Percentiles rank a stretch among this genome's conserved stretches.
These are phyloP conservation scores for Cosmorhoe ocellata DNA, from an alignment of 2,888 invertebrate genomes.

Conservation along the genomic window DNA sequence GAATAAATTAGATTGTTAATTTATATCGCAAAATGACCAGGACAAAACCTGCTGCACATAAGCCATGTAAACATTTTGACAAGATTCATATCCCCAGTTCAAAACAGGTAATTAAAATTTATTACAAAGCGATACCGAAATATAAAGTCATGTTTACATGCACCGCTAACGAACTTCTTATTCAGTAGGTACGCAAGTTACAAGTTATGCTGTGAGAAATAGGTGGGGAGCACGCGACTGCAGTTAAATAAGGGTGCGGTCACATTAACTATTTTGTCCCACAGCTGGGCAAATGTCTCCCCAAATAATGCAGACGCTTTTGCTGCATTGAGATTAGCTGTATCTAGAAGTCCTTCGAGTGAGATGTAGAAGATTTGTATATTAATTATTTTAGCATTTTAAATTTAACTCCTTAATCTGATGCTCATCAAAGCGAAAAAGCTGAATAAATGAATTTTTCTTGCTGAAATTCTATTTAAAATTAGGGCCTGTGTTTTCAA, in stretches of 20 bases:
- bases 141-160: slow-evolving; percentile 36
- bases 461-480: too few relatives aligned
- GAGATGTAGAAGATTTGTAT: too few relatives aligned
- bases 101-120: slow-evolving; percentile 25
- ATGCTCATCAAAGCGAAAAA: too few relatives aligned
- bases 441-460: too few relatives aligned
- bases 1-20: not conserved
- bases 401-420: too few relatives aligned
- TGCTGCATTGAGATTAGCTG: too few relatives aligned
- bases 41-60: not conserved
- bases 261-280: too few relatives aligned
- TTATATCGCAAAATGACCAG: not conserved
- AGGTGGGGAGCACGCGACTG: slow-evolving; percentile 42
- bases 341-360: too few relatives aligned
- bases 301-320: too few relatives aligned
- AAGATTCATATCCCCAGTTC: slow-evolving; percentile 15
- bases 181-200: slow-evolving; percentile 28
- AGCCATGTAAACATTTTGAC: slow-evolving; percentile 17
- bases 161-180: slow-evolving; percentile 38
- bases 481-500: too few relatives aligned
- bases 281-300: too few relatives aligned
- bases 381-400: too few relatives aligned
- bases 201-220: slow-evolving; percentile 36
- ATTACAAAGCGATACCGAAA: slow-evolving; percentile 22
- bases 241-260: slow-evolving; percentile 28